These are phyloP conservation scores for Orthosia gothica DNA, from an alignment of 2,888 invertebrate species.

Conservation along the genomic window DNA sequence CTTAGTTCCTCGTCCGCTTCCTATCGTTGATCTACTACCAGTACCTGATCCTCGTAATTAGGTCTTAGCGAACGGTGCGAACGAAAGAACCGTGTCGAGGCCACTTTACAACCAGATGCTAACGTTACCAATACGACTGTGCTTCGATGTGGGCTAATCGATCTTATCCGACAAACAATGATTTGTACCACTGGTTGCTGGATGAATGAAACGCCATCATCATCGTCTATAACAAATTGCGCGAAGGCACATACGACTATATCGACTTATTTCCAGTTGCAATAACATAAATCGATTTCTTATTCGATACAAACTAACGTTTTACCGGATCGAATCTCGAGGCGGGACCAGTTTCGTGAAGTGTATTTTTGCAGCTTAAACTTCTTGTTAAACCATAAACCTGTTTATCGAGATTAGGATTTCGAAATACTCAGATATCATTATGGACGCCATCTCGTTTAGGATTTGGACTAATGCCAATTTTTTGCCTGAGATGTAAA, in stretches of 20 bases:
- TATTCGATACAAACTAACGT: conserved; percentile 58
- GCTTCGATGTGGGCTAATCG: conserved; percentile 75
- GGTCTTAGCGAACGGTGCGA: conserved; percentile 81
- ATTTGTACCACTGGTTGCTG: conserved; percentile 57
- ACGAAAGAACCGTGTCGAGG: conserved; percentile 85
- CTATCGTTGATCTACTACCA: conserved; percentile 80
- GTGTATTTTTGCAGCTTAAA: conserved; percentile 68
- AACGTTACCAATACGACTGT: conserved; percentile 66
- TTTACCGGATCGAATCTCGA: conserved; percentile 57
- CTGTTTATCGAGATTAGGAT: conserved; percentile 78
- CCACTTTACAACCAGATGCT: conserved; percentile 72
- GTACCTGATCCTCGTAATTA: conserved; percentile 76
- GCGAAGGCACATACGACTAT: conserved; percentile 37
- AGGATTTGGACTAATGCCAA: conserved; percentile 84
- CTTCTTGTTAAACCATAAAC: conserved; percentile 75
- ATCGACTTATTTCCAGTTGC: conserved; percentile 47
- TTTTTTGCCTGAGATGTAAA: conserved; percentile 85
- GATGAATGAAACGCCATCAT: conserved; percentile 66
- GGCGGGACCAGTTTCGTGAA: conserved; percentile 63
- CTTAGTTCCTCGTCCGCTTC: conserved; percentile 79
- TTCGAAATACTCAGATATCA: conserved; percentile 77
- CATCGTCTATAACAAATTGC: conserved; percentile 56
- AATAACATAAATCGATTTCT: conserved; percentile 64
- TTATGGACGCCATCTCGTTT: conserved; percentile 74
- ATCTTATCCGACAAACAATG: conserved; percentile 72